These are phyloP conservation scores for Diorhabda elongata DNA, from an alignment of 1,140 invertebrate genomes.

Conservation along the genomic window DNA sequence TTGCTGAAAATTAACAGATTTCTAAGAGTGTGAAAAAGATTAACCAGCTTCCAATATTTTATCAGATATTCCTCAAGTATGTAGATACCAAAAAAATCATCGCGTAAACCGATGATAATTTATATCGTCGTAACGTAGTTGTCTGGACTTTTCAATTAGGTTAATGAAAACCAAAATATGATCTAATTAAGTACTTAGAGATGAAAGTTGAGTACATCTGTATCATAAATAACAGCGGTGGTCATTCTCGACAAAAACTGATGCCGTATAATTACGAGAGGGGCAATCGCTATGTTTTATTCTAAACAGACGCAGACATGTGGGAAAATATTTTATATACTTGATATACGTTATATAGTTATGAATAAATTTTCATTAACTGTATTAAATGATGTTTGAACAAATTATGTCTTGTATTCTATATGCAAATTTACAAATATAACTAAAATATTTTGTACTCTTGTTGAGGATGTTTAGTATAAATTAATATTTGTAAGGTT, in stretches of 20 bases:
- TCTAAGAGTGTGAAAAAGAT: no score
- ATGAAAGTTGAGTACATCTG: neutral
- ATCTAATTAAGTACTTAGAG: neutral
- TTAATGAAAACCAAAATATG: slow-evolving; percentile 1
- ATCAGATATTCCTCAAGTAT: neutral
- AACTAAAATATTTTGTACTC: no score
- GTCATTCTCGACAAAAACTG: neutral
- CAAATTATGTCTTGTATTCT: no score
- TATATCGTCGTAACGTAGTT: neutral
- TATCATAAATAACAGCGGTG: neutral
- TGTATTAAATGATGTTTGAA: no score
- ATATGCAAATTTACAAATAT: no score
- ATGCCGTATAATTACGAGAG: neutral
- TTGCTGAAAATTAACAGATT: no score
- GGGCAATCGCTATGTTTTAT: neutral
- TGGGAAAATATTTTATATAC: neutral
- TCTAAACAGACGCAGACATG: neutral
- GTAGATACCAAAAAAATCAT: neutral
- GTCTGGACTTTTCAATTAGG: neutral
- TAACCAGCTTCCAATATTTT: neutral
- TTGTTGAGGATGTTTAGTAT: no score
- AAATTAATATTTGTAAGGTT: no score
- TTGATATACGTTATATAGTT: no score
- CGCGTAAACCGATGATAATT: neutral
- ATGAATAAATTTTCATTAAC: no score